These are phyloP conservation scores for Ceratosolen fusciceps DNA, from an alignment of 1,140 invertebrate species.

Conservation along the genomic window DNA sequence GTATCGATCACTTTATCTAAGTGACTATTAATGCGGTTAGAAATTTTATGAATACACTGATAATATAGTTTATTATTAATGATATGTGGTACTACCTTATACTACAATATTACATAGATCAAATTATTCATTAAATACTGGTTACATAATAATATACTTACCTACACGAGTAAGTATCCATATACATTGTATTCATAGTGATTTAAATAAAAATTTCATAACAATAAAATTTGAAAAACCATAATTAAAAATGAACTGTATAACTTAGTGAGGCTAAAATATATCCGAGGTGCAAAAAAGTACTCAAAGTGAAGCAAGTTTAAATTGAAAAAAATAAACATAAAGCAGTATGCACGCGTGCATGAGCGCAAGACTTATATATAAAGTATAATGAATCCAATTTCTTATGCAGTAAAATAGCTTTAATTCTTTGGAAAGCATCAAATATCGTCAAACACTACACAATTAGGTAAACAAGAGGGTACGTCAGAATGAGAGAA, in stretches of 20 bases:
- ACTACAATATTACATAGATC: neutral
- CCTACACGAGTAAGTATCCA: neutral
- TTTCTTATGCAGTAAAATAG: conserved; percentile 57
- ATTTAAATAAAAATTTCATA: no score
- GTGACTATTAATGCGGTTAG: neutral
- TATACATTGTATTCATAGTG: neutral
- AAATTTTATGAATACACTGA: neutral
- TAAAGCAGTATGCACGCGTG: conserved; percentile 51
- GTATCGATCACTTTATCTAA: neutral
- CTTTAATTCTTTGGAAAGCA: conserved; percentile 62
- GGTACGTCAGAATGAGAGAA: neutral
- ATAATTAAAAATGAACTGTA: neutral
- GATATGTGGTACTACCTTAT: no score
- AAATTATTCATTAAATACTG: no score
- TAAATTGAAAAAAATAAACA: conserved; percentile 1
- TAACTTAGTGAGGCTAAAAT: neutral
- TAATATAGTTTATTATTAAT: neutral
- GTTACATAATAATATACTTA: neutral
- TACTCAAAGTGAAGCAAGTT: conserved; percentile 18
- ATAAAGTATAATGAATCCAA: conserved; percentile 49
- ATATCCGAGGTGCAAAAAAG: neutral
- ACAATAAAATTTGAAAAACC: neutral
- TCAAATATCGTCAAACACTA: conserved; percentile 57
- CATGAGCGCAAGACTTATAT: conserved; percentile 44
- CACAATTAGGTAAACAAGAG: conserved; percentile 12